Percentiles rank a stretch among this genome's conserved stretches.
These are phyloP conservation scores for Sphaerophoria rueppellii DNA, from an alignment of 2,888 invertebrate species.

Conservation along the genomic window DNA sequence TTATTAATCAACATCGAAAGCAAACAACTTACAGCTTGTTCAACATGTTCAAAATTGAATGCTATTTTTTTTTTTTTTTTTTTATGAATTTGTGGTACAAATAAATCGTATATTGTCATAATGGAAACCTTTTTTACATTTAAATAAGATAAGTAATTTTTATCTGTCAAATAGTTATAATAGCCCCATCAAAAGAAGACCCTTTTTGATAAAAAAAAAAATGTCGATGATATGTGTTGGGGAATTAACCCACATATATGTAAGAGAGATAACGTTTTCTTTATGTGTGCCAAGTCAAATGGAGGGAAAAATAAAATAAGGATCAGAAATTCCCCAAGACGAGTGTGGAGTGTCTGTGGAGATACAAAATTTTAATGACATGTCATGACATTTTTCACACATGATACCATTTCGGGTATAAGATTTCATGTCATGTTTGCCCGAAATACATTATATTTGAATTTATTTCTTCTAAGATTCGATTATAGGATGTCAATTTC, in stretches of 20 bases:
- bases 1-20: background rate
- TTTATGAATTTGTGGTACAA: background rate
- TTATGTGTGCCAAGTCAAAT: background rate
- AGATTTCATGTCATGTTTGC: conserved; percentile 1
- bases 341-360: background rate
- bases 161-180: background rate
- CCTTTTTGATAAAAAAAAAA: background rate
- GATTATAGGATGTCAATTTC: background rate
- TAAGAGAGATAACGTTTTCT: background rate
- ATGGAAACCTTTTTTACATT: background rate
- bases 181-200: background rate
- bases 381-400: conserved; percentile 14
- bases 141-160: background rate
- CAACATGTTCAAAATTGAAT: background rate
- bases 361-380: conserved; percentile 11
- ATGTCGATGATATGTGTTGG: background rate
- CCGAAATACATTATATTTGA: background rate
- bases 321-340: background rate
- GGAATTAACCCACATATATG: background rate
- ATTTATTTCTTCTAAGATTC: background rate
- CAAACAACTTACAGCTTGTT: background rate
- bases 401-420: background rate
- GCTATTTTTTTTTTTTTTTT: background rate
- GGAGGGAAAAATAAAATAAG: conserved; percentile 2
- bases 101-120: conserved; percentile 4